A percentile compares a stretch with the other conserved stretches of the same genome.
phyloP scores from a whole-genome alignment of 1,140 invertebrate genomes.

The Wasmannia auropunctata region DNA sequence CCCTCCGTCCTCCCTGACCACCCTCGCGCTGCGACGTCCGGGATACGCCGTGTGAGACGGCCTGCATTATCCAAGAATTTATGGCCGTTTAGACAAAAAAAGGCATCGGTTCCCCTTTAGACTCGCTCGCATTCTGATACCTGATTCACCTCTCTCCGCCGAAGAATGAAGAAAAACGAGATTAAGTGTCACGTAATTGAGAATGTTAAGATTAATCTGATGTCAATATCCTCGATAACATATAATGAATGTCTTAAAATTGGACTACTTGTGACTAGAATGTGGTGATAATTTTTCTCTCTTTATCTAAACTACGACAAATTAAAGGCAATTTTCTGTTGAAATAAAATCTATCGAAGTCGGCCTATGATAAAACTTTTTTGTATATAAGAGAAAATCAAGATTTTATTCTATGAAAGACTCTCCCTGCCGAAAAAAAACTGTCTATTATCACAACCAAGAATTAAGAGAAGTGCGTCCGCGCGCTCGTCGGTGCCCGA shows the following conservation, averaged over 20 bases:
- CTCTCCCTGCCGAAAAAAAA: conserved; percentile 16
- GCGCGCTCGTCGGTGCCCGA: conserved; percentile 38
- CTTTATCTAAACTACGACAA: background rate
- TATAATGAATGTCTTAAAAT: background rate
- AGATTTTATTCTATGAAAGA: background rate
- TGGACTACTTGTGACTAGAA: background rate
- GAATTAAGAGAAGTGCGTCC: background rate
- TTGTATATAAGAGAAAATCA: background rate
- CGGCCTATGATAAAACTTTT: background rate
- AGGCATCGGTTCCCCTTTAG: conserved; percentile 52
- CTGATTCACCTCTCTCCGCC: conserved; percentile 18
- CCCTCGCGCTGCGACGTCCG: conserved; percentile 18
- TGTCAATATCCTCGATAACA: background rate
- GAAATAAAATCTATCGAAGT: background rate
- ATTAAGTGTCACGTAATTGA: background rate
- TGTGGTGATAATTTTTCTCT: background rate
- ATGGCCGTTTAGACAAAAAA: conserved; percentile 75
- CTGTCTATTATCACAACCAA: conserved; percentile 7
- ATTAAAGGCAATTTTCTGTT: background rate
- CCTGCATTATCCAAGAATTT: conserved; percentile 74
- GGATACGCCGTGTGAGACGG: conserved; percentile 14
- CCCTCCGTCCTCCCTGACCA: conserved; percentile 20
- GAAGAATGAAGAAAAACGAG: background rate
- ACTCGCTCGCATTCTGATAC: conserved; percentile 64
- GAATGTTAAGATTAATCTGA: background rate